Base-by-base conservation (phyloP, 2,113 vertebrate species). In the Machaerirhynchus nigripectus region DNA sequence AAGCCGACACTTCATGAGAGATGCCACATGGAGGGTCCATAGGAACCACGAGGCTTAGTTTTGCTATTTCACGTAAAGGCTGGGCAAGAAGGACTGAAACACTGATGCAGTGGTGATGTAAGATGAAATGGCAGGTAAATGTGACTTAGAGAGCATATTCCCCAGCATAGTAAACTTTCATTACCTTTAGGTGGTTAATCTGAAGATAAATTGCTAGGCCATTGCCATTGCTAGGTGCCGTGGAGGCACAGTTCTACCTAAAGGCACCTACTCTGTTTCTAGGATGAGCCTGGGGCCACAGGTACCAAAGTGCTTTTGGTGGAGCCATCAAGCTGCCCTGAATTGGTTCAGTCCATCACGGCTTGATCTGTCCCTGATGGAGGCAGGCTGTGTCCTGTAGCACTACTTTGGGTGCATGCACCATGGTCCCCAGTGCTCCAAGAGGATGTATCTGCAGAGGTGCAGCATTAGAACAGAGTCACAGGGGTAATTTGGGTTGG, bases 371-470 rank as follows among this genome's bases (percentile, higher is more conserved):
- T 42, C 30, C n/a, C 24, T 44, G 23, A 31, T 26, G 10, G 61
- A 71, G 27, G 30, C n/a, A 90, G 56, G 53, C 50, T 76, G 13
- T 21, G 8, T 65, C 16, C 44, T 89, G 77, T n/a, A 46, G 22
- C 1, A 1, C 46, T 78, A 0, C 26, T 42, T 35, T 11, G 5
- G 19, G 15, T 2, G 3, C 28, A n/a, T 21, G n/a, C 39, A 50
- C 13, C 15, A 22, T 8, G 6, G 16, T 71, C 28, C 22, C 44
- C 44, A 27, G 44, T 20, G 33, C 24, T 52, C 53, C 76, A 49
- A n/a, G 63, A 75, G 11, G 35, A 39, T 3, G 1, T 35, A 11
- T 47, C 88, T 73, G 44, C 7, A n/a, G 63, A 93, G 17, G 2
- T 76, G 30, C 37, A 65, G 53, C 2, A 1, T 64, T 47, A 64